These are phyloP conservation scores for Drosophila anomalata DNA, from an alignment of 2,888 invertebrate species.

Conservation along the genomic window DNA sequence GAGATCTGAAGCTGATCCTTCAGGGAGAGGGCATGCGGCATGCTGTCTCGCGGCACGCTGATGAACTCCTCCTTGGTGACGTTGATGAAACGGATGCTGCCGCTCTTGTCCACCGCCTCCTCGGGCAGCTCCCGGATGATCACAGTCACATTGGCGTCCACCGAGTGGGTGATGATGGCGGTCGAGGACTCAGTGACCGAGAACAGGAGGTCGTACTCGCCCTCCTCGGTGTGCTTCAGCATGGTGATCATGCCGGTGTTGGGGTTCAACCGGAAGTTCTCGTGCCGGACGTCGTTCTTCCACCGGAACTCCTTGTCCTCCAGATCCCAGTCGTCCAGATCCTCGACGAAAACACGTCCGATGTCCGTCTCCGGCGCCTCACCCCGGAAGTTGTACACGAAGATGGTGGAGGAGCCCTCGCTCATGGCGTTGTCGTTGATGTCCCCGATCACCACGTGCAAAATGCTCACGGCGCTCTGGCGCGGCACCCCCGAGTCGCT, in stretches of 20 bases:
- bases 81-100: conserved; percentile 93
- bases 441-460: conserved; percentile 96
- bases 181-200: conserved; percentile 88
- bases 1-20: conserved; percentile 85
- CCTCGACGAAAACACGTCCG: conserved; percentile 94
- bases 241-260: conserved; percentile 95
- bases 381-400: conserved; percentile 97
- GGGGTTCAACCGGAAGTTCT: conserved; percentile 89
- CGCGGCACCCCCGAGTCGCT: conserved; percentile 92
- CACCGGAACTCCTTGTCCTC: conserved; percentile 94
- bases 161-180: conserved; percentile 87
- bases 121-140: conserved; percentile 94
- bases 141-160: conserved; percentile 93
- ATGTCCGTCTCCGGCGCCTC: conserved; percentile 92
- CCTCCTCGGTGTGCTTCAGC: conserved; percentile 90
- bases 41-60: conserved; percentile 82
- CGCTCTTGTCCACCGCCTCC: conserved; percentile 96
- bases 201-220: conserved; percentile 90
- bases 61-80: conserved; percentile 95
- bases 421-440: conserved; percentile 96
- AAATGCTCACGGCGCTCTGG: conserved; percentile 91
- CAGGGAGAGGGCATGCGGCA: conserved; percentile 75
- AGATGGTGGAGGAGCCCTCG: conserved; percentile 94
- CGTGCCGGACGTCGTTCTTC: conserved; percentile 85
- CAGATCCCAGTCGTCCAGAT: conserved; percentile 98